These are phyloP conservation scores for Apostichopus leukothele DNA, from an alignment of 53 echinoderm and acorn worm species.

Conservation along the genomic window DNA sequence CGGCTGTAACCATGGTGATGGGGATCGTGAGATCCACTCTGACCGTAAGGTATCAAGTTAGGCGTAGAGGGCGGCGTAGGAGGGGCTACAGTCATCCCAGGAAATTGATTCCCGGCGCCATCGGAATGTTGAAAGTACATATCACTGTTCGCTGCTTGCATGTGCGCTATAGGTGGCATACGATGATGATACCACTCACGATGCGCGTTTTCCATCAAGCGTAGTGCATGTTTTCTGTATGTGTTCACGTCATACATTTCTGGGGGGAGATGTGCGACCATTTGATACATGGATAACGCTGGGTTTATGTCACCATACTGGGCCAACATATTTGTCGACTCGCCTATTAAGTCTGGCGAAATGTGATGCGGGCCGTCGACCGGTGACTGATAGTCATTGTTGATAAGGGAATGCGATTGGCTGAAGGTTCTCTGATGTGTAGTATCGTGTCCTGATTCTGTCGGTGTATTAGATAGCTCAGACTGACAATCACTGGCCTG, in stretches of 20 bases:
- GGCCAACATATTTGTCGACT: conserved; percentile 1
- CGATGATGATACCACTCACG: conserved; percentile 52
- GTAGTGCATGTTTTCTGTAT: conserved; percentile 89
- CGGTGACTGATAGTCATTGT: conserved; percentile 17
- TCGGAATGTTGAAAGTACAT: conserved; percentile 20
- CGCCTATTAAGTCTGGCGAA: conserved; percentile 32
- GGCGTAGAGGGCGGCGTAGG: conserved; percentile 41
- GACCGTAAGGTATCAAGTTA: conserved; percentile 13
- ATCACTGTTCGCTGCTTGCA: conserved; percentile 15
- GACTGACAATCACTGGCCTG: conserved; percentile 57
- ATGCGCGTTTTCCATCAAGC: conserved; percentile 70
- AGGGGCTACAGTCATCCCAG: background rate
- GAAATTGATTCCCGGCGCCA: background rate
- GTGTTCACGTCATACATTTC: conserved; percentile 97
- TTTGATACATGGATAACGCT: conserved; percentile 93
- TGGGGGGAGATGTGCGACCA: conserved; percentile 93
- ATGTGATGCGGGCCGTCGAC: conserved; percentile 25
- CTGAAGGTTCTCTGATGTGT: conserved; percentile 27
- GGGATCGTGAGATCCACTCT: conserved; percentile 16
- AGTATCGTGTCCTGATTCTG: background rate
- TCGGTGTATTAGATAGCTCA: conserved; percentile 1
- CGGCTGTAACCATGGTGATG: conserved; percentile 19
- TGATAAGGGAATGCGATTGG: conserved; percentile 15
- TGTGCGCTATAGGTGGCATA: conserved; percentile 40
- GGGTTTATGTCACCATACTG: conserved; percentile 51